Evolutionary conservation across 2,888 invertebrate species (phyloP).

Genomic region (Andrena hattorfiana): DNA sequence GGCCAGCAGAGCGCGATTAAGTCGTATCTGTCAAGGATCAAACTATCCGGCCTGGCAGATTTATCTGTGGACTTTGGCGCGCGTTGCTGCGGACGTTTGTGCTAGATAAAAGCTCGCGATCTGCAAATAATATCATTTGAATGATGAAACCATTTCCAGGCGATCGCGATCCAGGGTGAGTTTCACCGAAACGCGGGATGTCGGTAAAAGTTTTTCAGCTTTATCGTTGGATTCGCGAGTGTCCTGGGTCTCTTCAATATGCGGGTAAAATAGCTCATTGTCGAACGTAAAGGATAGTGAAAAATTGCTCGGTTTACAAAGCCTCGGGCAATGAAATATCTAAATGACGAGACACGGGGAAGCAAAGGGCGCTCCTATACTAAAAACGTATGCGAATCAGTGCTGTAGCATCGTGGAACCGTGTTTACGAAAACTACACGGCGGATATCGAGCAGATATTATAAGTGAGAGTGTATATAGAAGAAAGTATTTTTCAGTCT

Average conservation of each 20-base stretch:
- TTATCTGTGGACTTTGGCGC: background rate
- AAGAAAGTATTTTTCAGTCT: no score
- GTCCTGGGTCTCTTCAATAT: background rate
- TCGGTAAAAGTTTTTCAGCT: background rate
- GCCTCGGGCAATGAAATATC: background rate
- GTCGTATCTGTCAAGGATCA: slow-evolving; percentile 38
- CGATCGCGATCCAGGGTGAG: background rate
- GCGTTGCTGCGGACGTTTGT: background rate
- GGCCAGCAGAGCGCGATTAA: slow-evolving; percentile 51
- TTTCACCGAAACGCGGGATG: background rate
- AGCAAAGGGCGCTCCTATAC: background rate
- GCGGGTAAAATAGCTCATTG: background rate
- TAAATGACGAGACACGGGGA: background rate
- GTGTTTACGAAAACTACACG: background rate
- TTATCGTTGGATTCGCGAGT: no score
- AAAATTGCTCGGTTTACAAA: background rate
- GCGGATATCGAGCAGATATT: background rate
- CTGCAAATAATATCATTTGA: background rate
- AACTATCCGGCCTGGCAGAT: slow-evolving; percentile 10
- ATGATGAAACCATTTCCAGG: background rate
- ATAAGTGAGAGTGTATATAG: background rate
- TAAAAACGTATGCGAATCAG: slow-evolving; percentile 12
- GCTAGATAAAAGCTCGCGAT: slow-evolving; percentile 1
- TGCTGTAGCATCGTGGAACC: background rate
- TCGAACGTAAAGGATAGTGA: background rate